Percentiles rank a stretch among this genome's conserved stretches.
These are phyloP conservation scores for Tinea trinotella DNA, from an alignment of 2,888 invertebrate species.

Conservation along the genomic window DNA sequence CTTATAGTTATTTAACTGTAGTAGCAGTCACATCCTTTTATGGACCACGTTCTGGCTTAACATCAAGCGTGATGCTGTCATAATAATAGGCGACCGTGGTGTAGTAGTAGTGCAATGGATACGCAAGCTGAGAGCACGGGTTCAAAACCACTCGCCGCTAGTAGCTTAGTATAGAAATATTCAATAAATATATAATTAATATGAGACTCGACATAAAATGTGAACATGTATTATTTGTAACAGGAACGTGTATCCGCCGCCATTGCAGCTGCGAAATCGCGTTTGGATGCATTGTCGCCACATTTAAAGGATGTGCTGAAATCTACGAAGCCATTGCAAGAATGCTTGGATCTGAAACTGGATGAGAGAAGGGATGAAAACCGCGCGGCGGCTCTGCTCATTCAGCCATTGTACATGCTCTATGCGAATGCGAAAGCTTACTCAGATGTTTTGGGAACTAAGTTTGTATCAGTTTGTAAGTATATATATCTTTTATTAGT, in stretches of 20 bases:
- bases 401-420: constrained; percentile 87
- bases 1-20: no score
- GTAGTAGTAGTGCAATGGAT: no score
- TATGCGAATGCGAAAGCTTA: constrained; percentile 89
- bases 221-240: neutral
- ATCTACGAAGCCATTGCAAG: constrained; percentile 91
- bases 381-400: constrained; percentile 80
- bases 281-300: constrained; percentile 87
- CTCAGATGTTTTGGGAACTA: constrained; percentile 80
- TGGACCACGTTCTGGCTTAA: no score
- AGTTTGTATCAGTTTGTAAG: constrained; percentile 56
- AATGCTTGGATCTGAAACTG: constrained; percentile 85
- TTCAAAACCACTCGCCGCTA: no score
- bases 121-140: no score
- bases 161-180: no score
- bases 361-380: constrained; percentile 86
- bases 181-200: no score
- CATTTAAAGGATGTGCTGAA: constrained; percentile 74
- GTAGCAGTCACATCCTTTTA: no score
- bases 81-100: no score
- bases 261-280: constrained; percentile 81
- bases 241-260: constrained; percentile 81
- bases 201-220: no score
- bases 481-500: constrained; percentile 20
- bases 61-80: no score